Evolutionary conservation across 2,113 vertebrate genomes (phyloP), one percentile per base, ranked within the genome.

Genomic region (Cygnus atratus): DNA sequence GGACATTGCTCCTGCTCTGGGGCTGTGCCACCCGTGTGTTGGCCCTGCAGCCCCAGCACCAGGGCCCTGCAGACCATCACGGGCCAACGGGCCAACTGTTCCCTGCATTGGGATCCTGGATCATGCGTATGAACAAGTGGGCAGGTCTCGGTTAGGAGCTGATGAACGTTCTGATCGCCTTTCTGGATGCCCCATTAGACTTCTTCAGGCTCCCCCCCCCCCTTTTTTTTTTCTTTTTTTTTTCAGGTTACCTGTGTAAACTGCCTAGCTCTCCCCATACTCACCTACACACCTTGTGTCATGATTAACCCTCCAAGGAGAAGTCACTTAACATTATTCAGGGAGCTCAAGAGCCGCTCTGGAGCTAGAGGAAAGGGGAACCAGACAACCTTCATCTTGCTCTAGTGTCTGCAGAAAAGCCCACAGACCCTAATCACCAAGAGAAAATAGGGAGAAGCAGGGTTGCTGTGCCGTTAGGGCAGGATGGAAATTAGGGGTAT

Each of bases 1-100:
- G 31, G 19, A 12, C 16, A 43, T 33, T n/a, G 41, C 31, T 25
- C 10, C 1, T 7, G 22, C 10, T 19, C 24, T 11, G 48, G 22
- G 3, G 3, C 31, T 10, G 31, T 43, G 50, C 22, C 1, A 0
- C 14, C 10, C 10, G 1, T 8, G 18, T 33, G 33, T 21, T 43
- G 29, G 29, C 54, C 20, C 31, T 0, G 0, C 37, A 6, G 24
- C 7, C 26, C 58, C 16, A 1, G 19, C 8, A 13, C 66, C 8
- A 5, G 43, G 35, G 12, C 21, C 7, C 14, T 11, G 12, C 2
- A 12, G 16, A n/a, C 35, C n/a, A 12, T 0, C 0, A 37, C 35
- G 35, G 13, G 61, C 20, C 41, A 26, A 18, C 22, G 39, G 58
- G 37, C 21, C 44, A 12, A 13, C 5, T 11, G 11, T 48, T 35